Conservation (phyloP, 2,797 vertebrate species). For the Orientallactaga sibirica region DNA sequence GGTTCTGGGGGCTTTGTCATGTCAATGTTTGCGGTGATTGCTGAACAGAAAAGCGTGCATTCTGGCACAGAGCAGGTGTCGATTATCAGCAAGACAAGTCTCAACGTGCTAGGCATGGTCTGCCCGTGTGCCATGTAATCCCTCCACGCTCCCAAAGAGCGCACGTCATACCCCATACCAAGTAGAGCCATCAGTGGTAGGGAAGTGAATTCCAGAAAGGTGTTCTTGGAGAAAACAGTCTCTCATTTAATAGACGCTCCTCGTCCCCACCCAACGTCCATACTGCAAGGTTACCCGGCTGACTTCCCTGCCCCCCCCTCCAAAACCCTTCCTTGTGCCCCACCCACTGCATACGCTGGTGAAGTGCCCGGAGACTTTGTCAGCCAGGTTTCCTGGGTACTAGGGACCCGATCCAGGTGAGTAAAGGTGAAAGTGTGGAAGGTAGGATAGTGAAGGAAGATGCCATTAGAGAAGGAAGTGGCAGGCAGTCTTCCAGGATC, state of each 20-base stretch:
- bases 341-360: rapidly evolving
- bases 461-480: neutral
- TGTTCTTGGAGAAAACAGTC: neutral
- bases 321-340: neutral
- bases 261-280: neutral
- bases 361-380: neutral
- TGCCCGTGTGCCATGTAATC: neutral
- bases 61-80: neutral
- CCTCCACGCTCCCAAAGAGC: neutral
- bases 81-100: neutral
- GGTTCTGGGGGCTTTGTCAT: neutral
- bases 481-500: rapidly evolving
- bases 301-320: too few relatives aligned
- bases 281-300: neutral
- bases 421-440: too few relatives aligned
- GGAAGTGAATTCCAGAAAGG: neutral
- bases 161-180: rapidly evolving
- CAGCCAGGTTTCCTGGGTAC: neutral
- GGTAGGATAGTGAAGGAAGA: neutral
- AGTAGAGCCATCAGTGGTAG: rapidly evolving
- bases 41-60: too few relatives aligned
- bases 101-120: neutral
- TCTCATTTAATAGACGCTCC: too few relatives aligned
- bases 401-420: neutral
- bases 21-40: neutral